Evolutionary conservation across 1,140 invertebrate genomes (phyloP).

Genomic region (Drosophila persimilis): DNA sequence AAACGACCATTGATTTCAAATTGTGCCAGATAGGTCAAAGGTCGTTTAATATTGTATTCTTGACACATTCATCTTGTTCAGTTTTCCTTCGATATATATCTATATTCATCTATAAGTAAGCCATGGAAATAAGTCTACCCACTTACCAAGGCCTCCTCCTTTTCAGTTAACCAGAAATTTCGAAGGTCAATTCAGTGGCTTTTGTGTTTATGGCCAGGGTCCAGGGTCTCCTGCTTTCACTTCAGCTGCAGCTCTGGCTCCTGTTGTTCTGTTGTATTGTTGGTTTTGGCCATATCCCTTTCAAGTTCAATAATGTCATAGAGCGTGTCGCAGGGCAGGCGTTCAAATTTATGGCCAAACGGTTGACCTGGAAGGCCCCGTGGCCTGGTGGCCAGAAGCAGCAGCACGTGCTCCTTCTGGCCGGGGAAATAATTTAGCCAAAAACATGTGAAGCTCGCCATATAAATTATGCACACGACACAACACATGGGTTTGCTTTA

Average conservation of each 20-base stretch:
- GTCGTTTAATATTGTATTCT: too few relatives aligned
- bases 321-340: conserved; percentile 77
- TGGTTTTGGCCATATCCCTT: conserved; percentile 62
- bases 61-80: too few relatives aligned
- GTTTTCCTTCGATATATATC: too few relatives aligned
- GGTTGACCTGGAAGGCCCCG: conserved; percentile 67
- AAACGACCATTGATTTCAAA: too few relatives aligned
- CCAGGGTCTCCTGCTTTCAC: conserved; percentile 8
- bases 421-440: conserved; percentile 77
- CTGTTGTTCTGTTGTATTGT: conserved; percentile 38
- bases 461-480: conserved; percentile 76
- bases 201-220: conserved; percentile 45
- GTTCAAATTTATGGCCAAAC: conserved; percentile 76
- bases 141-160: background rate
- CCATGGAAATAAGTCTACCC: background rate
- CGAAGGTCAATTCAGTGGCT: conserved; percentile 65
- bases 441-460: conserved; percentile 76
- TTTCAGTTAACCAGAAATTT: conserved; percentile 18
- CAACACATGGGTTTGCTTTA: conserved; percentile 52
- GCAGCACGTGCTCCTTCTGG: conserved; percentile 57
- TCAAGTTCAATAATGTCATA: conserved; percentile 79
- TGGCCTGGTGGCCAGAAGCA: conserved; percentile 39
- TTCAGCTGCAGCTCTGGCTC: background rate
- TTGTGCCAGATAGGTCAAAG: too few relatives aligned
- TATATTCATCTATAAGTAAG: background rate